Evolutionary conservation across 2,888 invertebrate genomes (phyloP).

Genomic region (Lasiommata megera): DNA sequence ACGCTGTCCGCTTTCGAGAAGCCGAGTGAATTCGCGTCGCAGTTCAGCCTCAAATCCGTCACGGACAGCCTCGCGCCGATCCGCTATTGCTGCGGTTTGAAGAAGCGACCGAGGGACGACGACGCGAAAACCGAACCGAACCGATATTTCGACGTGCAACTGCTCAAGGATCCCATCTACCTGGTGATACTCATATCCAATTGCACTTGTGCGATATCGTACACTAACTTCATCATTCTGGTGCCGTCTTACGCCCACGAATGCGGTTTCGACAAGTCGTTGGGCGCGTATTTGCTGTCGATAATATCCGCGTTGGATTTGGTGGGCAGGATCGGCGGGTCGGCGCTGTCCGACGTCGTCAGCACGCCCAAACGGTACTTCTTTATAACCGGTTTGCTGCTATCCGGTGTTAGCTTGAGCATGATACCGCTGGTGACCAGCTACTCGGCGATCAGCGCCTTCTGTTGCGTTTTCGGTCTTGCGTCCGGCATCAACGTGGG

Average conservation of each 20-base stretch:
- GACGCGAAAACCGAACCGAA: constrained; percentile 65
- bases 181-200: constrained; percentile 91
- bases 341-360: constrained; percentile 89
- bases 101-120: constrained; percentile 55
- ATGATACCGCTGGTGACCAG: constrained; percentile 85
- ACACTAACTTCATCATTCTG: constrained; percentile 92
- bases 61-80: constrained; percentile 79
- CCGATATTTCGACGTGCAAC: constrained; percentile 87
- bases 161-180: constrained; percentile 90
- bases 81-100: constrained; percentile 63
- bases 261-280: constrained; percentile 85
- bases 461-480: constrained; percentile 89
- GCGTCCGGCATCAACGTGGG: constrained; percentile 93
- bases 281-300: constrained; percentile 87
- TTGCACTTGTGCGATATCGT: constrained; percentile 92
- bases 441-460: constrained; percentile 84
- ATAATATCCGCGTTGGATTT: constrained; percentile 91
- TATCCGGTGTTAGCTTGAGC: constrained; percentile 89
- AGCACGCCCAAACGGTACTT: constrained; percentile 90
- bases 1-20: constrained; percentile 89
- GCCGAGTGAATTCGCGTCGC: constrained; percentile 89
- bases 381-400: constrained; percentile 88
- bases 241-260: constrained; percentile 89
- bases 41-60: constrained; percentile 87
- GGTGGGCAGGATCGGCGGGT: constrained; percentile 91